Percentiles rank a stretch among this genome's conserved stretches.
Conservation (phyloP, 2,113 vertebrate genomes). For the Oreochromis spilurus region DNA sequence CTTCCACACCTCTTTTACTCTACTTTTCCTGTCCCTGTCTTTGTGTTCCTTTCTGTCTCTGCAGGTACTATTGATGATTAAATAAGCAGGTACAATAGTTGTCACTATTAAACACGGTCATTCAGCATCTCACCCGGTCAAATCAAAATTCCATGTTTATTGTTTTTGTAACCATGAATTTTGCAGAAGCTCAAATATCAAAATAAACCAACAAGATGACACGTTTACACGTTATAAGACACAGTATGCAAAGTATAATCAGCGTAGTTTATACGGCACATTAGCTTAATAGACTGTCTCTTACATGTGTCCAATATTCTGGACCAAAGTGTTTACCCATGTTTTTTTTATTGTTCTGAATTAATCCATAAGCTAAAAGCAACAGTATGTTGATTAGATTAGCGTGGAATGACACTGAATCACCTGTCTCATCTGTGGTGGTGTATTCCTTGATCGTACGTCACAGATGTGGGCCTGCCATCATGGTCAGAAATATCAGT, state of each 20-base stretch:
- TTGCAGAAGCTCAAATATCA: not conserved
- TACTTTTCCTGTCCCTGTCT: not conserved
- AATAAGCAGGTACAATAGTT: not conserved
- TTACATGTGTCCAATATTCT: not conserved
- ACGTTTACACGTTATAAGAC: not conserved
- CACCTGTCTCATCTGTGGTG: not conserved
- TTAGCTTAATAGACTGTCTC: rapidly evolving
- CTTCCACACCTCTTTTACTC: not conserved
- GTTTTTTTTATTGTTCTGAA: not conserved
- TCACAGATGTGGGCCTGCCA: not conserved
- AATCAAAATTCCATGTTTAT: not conserved
- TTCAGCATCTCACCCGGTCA: not conserved
- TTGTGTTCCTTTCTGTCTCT: not conserved
- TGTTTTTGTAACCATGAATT: not conserved
- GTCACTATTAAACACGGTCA: not conserved
- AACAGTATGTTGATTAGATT: not conserved
- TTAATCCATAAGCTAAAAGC: not conserved
- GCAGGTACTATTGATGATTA: not conserved
- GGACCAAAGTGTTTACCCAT: not conserved
- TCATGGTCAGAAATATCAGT: not conserved
- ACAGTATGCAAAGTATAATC: not conserved
- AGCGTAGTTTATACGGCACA: not conserved
- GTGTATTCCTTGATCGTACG: not conserved
- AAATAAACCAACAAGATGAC: not conserved
- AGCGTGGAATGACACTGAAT: not conserved